Evolutionary conservation across 2,888 invertebrate species (phyloP).

Genomic region (Chloroclystis v-ata): DNA sequence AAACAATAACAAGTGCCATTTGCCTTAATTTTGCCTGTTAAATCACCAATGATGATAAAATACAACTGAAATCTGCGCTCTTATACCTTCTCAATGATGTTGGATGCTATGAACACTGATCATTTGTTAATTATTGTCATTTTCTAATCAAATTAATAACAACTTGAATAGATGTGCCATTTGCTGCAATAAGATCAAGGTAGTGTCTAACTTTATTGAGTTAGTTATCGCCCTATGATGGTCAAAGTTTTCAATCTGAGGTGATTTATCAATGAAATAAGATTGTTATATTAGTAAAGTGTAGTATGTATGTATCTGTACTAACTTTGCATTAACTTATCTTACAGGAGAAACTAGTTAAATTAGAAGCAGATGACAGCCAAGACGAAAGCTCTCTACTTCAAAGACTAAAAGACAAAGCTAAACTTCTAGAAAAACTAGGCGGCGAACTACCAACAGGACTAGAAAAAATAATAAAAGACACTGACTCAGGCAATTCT

Average conservation of each 20-base stretch:
- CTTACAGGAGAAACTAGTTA: slow-evolving; percentile 35
- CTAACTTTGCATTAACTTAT: too few species aligned
- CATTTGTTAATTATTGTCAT: slow-evolving; percentile 35
- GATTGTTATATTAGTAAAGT: too few species aligned
- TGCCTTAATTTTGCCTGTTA: not conserved
- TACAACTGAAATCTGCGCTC: slow-evolving; percentile 47
- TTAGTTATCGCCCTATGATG: slow-evolving; percentile 58
- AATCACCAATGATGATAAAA: slow-evolving; percentile 51
- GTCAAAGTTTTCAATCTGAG: slow-evolving; percentile 77
- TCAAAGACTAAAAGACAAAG: slow-evolving; percentile 68
- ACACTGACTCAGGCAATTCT: slow-evolving; percentile 38
- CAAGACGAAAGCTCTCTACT: slow-evolving; percentile 60
- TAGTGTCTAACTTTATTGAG: slow-evolving; percentile 38
- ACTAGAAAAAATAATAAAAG: slow-evolving; percentile 65
- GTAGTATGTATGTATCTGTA: too few species aligned
- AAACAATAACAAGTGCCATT: too few species aligned
- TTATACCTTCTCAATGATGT: slow-evolving; percentile 40
- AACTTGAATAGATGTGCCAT: slow-evolving; percentile 27
- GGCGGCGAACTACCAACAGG: slow-evolving; percentile 75
- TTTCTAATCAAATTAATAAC: slow-evolving; percentile 26
- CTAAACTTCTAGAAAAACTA: slow-evolving; percentile 70
- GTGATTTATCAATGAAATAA: slow-evolving; percentile 23
- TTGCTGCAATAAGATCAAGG: slow-evolving; percentile 25
- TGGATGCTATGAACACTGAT: slow-evolving; percentile 20
- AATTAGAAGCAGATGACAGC: slow-evolving; percentile 49